These are phyloP conservation scores for Chrysotoxum bicinctum DNA, from an alignment of 2,888 invertebrate species.

Conservation along the genomic window DNA sequence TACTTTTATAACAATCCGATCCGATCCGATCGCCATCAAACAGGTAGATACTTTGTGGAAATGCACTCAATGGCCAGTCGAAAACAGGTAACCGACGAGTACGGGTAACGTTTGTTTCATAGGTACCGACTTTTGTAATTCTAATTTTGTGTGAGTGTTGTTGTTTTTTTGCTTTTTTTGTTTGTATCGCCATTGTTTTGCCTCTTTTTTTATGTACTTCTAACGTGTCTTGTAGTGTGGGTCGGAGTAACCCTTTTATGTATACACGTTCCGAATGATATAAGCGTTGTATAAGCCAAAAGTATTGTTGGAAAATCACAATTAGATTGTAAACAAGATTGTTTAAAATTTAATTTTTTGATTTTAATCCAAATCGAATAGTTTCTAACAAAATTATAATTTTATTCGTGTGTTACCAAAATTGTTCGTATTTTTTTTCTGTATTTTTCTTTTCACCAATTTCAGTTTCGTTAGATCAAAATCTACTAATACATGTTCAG, in stretches of 20 bases:
- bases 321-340: conserved; percentile 42
- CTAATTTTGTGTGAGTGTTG: conserved; percentile 27
- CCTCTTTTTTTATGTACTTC: conserved; percentile 31
- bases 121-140: conserved; percentile 56
- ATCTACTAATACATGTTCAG: conserved; percentile 1
- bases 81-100: conserved; percentile 72
- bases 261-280: conserved; percentile 50
- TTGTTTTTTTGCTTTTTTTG: conserved; percentile 11
- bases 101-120: conserved; percentile 57
- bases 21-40: conserved; percentile 40
- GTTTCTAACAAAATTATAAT: not conserved
- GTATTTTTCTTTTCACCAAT: not conserved
- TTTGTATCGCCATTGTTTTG: conserved; percentile 26
- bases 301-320: conserved; percentile 16
- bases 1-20: conserved; percentile 21
- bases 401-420: conserved; percentile 16
- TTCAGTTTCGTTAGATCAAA: conserved; percentile 11
- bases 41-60: conserved; percentile 65
- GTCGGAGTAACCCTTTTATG: conserved; percentile 48
- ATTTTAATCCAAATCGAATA: not conserved
- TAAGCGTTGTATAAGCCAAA: conserved; percentile 41
- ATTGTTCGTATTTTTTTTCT: not conserved
- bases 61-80: conserved; percentile 65
- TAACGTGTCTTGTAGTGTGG: conserved; percentile 49
- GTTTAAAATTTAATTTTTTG: not conserved